phyloP scores from a whole-genome alignment of 2,888 invertebrate species.

The Macaria liturata region DNA sequence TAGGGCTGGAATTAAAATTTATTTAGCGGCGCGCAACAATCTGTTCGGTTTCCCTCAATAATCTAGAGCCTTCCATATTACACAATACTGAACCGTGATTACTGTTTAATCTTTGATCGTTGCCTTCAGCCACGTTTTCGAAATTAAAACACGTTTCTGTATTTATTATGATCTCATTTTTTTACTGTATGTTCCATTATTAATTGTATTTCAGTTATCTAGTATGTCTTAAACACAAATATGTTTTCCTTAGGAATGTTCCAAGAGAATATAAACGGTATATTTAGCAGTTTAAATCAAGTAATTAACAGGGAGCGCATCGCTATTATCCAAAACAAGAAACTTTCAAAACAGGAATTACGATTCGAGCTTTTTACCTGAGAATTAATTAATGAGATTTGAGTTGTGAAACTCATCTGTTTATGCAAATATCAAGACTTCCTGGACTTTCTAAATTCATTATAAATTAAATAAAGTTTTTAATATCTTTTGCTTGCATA shows the following conservation, averaged over 20 bases:
- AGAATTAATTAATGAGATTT: slow-evolving; percentile 69
- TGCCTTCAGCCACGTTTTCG: slow-evolving; percentile 1
- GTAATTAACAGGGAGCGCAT: slow-evolving; percentile 63
- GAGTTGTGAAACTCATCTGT: slow-evolving; percentile 61
- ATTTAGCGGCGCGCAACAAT: slow-evolving; percentile 61
- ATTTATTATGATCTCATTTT: not conserved
- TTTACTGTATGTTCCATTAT: too few relatives aligned
- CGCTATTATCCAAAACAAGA: slow-evolving; percentile 62
- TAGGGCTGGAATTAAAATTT: slow-evolving; percentile 65
- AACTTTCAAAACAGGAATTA: slow-evolving; percentile 61
- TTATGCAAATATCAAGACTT: slow-evolving; percentile 60
- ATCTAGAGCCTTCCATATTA: slow-evolving; percentile 46
- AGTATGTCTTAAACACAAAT: too few relatives aligned
- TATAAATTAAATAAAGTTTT: slow-evolving; percentile 33
- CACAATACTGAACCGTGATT: slow-evolving; percentile 6
- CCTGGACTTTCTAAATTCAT: slow-evolving; percentile 42
- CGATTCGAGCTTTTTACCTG: slow-evolving; percentile 65
- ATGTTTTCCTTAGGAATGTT: too few relatives aligned
- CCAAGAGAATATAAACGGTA: not conserved
- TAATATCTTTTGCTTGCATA: slow-evolving; percentile 15
- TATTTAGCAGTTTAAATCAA: slow-evolving; percentile 44
- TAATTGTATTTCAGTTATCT: too few relatives aligned
- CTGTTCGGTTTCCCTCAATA: slow-evolving; percentile 59
- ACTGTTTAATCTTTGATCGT: slow-evolving; percentile 6
- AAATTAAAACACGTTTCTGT: slow-evolving; percentile 8